phyloP scores from a whole-genome alignment of 2,888 invertebrate genomes.

The Tryphoninae sp. region DNA sequence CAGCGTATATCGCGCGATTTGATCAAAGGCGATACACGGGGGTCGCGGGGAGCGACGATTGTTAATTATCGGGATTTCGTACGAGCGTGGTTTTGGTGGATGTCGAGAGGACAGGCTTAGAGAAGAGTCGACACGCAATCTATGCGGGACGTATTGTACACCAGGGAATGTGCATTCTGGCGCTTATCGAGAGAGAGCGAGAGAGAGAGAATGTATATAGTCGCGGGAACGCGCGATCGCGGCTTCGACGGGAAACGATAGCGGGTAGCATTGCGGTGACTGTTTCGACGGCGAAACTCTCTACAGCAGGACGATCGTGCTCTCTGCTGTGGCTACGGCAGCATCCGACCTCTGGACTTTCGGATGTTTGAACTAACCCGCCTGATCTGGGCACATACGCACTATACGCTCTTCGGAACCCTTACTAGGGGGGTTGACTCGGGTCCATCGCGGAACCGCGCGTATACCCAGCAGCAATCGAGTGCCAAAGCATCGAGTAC shows the following conservation, averaged over 20 bases:
- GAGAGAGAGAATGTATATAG: slow-evolving; percentile 26
- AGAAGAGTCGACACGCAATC: slow-evolving; percentile 45
- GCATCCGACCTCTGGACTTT: slow-evolving; percentile 62
- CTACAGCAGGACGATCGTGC: slow-evolving; percentile 25
- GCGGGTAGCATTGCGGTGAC: slow-evolving; percentile 22
- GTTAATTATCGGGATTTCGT: slow-evolving; percentile 54
- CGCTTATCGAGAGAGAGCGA: slow-evolving; percentile 42
- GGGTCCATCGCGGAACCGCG: slow-evolving; percentile 44
- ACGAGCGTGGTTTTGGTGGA: slow-evolving; percentile 40
- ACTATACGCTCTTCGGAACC: slow-evolving; percentile 30
- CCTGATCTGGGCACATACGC: slow-evolving; percentile 6
- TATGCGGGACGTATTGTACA: slow-evolving; percentile 52
- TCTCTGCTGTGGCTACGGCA: slow-evolving; percentile 2
- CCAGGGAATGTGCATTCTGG: slow-evolving; percentile 51
- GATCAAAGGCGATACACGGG: slow-evolving; percentile 27
- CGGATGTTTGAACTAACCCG: slow-evolving; percentile 48
- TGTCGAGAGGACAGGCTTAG: slow-evolving; percentile 34
- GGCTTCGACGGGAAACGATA: slow-evolving; percentile 29
- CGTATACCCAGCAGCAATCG: slow-evolving; percentile 48
- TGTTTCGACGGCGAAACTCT: slow-evolving; percentile 41
- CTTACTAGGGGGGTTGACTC: slow-evolving; percentile 35
- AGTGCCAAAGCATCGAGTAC: slow-evolving; percentile 28
- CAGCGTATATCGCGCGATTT: slow-evolving; percentile 37
- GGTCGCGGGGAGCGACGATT: slow-evolving; percentile 11
- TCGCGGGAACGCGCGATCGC: background rate